phyloP scores from a whole-genome alignment of 2,797 vertebrate genomes.

The Cetoscarus ocellatus region DNA sequence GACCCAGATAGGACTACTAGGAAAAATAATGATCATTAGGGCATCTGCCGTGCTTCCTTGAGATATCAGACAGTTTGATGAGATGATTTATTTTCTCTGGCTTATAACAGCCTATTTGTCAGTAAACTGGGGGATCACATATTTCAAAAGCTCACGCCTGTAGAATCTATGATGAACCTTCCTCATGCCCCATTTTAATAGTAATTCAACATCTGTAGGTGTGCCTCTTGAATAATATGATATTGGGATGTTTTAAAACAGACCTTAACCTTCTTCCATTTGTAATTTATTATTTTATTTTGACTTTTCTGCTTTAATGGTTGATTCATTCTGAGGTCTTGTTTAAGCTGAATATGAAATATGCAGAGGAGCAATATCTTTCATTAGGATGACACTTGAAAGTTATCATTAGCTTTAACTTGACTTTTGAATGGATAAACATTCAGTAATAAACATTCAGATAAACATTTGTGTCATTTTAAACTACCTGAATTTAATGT shows the following conservation, averaged over 20 bases:
- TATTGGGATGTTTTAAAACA: neutral
- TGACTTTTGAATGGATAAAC: neutral
- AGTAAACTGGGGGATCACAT: conserved; percentile 1
- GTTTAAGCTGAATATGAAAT: neutral
- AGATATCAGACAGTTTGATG: neutral
- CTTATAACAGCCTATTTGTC: neutral
- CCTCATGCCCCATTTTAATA: neutral
- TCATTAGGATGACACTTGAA: neutral
- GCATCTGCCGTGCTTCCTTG: neutral
- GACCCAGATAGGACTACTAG: conserved; percentile 4
- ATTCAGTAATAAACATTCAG: neutral
- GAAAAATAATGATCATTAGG: conserved; percentile 13
- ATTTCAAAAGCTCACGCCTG: neutral
- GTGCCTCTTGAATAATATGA: neutral
- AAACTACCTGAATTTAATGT: conserved; percentile 7
- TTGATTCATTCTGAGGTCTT: neutral
- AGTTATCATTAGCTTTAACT: neutral
- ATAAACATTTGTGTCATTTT: conserved; percentile 26
- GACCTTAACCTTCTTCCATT: neutral
- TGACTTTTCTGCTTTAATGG: neutral
- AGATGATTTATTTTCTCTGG: neutral
- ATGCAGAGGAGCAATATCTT: neutral
- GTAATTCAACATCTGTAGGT: neutral
- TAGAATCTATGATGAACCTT: neutral
- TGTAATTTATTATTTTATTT: no score